These are phyloP conservation scores for Chrysoperla carnea DNA, from an alignment of 1,140 invertebrate species.

Conservation along the genomic window DNA sequence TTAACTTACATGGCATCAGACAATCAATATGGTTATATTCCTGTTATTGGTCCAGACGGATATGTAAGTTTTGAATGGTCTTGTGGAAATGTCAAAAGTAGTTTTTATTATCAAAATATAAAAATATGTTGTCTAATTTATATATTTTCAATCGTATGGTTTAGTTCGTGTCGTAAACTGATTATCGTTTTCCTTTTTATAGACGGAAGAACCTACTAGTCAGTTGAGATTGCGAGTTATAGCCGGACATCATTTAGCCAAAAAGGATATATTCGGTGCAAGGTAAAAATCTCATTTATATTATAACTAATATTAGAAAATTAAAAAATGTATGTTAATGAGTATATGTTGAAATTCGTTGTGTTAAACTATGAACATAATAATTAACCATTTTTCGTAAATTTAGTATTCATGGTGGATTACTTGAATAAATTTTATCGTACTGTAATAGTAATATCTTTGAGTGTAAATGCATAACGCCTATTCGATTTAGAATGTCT, in stretches of 20 bases:
- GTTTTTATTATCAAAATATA: neutral
- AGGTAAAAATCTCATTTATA: conserved; percentile 36
- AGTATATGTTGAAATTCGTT: too few species aligned
- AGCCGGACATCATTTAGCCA: conserved; percentile 76
- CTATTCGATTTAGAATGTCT: too few species aligned
- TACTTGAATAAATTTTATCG: too few species aligned
- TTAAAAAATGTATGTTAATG: conserved; percentile 1
- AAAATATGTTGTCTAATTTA: neutral
- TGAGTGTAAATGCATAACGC: too few species aligned
- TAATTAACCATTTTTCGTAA: too few species aligned
- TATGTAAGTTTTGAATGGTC: conserved; percentile 14
- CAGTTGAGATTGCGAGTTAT: conserved; percentile 67
- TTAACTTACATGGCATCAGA: conserved; percentile 15
- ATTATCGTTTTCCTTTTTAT: conserved; percentile 15
- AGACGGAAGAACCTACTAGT: conserved; percentile 57
- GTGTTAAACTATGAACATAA: too few species aligned
- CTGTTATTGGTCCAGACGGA: conserved; percentile 15
- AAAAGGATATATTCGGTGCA: conserved; percentile 97
- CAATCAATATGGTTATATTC: conserved; percentile 18
- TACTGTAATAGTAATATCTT: too few species aligned
- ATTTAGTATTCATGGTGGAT: too few species aligned
- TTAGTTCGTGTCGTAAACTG: too few species aligned
- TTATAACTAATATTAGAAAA: neutral
- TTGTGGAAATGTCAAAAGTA: neutral
- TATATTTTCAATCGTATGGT: neutral